phyloP scores from a whole-genome alignment of 2,113 vertebrate genomes.

The Macquaria ambigua region DNA sequence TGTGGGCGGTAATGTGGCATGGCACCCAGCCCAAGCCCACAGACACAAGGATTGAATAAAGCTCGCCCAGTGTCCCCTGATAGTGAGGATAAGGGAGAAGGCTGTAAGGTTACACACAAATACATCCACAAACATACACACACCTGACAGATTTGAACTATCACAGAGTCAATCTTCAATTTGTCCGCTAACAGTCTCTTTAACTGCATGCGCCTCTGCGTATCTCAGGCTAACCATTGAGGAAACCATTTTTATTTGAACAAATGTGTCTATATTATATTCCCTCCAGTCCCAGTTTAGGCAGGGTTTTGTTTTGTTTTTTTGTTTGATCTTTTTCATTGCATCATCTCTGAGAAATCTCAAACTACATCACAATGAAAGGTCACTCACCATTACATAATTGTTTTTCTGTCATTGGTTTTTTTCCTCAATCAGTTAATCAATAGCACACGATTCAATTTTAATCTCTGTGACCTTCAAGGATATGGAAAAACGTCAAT shows the following conservation, averaged over 20 bases:
- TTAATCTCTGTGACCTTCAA: slow-evolving; percentile 38
- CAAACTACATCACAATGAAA: slow-evolving; percentile 15
- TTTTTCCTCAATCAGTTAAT: neutral
- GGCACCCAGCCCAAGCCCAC: slow-evolving; percentile 51
- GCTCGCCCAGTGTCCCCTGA: slow-evolving; percentile 34
- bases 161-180: slow-evolving; percentile 5
- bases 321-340: neutral
- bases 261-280: neutral
- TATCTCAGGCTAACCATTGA: neutral
- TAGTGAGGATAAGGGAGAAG: slow-evolving; percentile 26
- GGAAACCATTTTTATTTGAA: neutral
- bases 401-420: slow-evolving; percentile 14
- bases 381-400: slow-evolving; percentile 2
- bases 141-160: neutral
- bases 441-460: neutral
- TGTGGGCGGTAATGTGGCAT: slow-evolving; percentile 59
- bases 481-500: slow-evolving; percentile 30
- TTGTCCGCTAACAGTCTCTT: slow-evolving; percentile 1
- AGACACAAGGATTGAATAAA: slow-evolving; percentile 66
- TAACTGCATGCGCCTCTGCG: neutral
- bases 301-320: neutral
- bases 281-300: neutral
- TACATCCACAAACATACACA: slow-evolving; percentile 15
- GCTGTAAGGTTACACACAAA: slow-evolving; percentile 16
- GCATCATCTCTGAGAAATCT: neutral